Evolutionary conservation across 2,888 invertebrate species (phyloP).

Genomic region (Drosophila atroscutellata): DNA sequence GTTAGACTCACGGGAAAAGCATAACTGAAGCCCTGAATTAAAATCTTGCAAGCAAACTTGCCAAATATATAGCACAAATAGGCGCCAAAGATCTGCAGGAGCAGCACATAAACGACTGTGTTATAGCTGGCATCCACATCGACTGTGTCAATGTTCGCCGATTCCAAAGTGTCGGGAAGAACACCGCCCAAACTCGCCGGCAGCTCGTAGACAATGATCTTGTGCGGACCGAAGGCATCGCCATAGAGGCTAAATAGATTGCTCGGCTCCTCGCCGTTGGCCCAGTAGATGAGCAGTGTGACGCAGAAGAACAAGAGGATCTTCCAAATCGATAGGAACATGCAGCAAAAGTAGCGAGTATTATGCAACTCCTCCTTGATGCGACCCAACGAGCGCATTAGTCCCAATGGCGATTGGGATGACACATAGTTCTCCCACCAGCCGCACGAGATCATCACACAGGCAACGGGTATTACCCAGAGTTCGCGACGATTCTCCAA

Average conservation of each 20-base stretch:
- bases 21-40: constrained; percentile 98
- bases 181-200: constrained; percentile 82
- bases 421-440: constrained; percentile 99
- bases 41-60: constrained; percentile 98
- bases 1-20: constrained; percentile 98
- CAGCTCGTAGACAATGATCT: constrained; percentile 90
- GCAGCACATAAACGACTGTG: constrained; percentile 90
- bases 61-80: constrained; percentile 96
- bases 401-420: constrained; percentile 91
- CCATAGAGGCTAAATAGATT: constrained; percentile 92
- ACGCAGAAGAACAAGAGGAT: constrained; percentile 91
- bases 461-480: constrained; percentile 94
- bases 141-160: constrained; percentile 90
- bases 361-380: constrained; percentile 92
- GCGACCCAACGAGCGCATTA: constrained; percentile 90
- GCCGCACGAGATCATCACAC: constrained; percentile 94
- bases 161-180: constrained; percentile 90
- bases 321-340: constrained; percentile 97
- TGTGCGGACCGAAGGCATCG: constrained; percentile 91
- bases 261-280: constrained; percentile 91
- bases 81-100: constrained; percentile 93
- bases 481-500: constrained; percentile 90
- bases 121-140: constrained; percentile 90
- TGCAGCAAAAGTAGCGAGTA: constrained; percentile 95
- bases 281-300: constrained; percentile 89